These are phyloP conservation scores for Cryptotermes secundus DNA, from an alignment of 1,140 invertebrate genomes.

Conservation along the genomic window DNA sequence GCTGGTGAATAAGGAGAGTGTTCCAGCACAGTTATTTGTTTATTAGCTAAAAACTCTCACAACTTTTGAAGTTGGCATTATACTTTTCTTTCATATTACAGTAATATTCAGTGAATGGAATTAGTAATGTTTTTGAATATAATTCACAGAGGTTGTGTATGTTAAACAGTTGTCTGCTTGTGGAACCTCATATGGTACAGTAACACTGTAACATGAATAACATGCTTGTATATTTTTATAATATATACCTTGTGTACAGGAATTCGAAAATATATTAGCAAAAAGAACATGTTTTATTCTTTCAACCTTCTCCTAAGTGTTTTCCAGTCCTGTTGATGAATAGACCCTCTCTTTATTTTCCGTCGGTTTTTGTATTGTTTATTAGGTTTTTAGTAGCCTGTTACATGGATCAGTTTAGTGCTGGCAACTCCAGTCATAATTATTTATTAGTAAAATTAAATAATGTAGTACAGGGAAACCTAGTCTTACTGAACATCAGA, in stretches of 20 bases:
- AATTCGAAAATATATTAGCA: constrained; percentile 13
- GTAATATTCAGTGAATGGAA: background rate
- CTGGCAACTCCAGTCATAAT: too few relatives aligned
- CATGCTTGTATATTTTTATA: constrained; percentile 4
- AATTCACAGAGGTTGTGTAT: background rate
- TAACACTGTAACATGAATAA: constrained; percentile 10
- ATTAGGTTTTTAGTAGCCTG: too few relatives aligned
- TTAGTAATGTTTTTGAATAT: background rate
- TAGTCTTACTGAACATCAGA: too few relatives aligned
- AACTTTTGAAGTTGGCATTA: background rate
- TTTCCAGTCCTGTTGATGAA: background rate
- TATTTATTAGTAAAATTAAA: too few relatives aligned
- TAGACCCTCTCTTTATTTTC: too few relatives aligned
- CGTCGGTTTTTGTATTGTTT: too few relatives aligned
- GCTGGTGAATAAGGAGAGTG: too few relatives aligned
- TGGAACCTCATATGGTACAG: background rate
- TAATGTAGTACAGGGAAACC: too few relatives aligned
- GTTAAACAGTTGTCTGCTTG: background rate
- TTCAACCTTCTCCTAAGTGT: background rate
- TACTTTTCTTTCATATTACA: background rate
- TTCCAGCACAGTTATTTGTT: too few relatives aligned
- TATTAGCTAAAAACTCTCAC: too few relatives aligned
- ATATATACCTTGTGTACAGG: constrained; percentile 13
- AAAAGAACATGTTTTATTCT: background rate
- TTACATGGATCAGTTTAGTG: too few relatives aligned